Conservation (phyloP, 2,113 vertebrate species). For the Lagenorhynchus albirostris region DNA sequence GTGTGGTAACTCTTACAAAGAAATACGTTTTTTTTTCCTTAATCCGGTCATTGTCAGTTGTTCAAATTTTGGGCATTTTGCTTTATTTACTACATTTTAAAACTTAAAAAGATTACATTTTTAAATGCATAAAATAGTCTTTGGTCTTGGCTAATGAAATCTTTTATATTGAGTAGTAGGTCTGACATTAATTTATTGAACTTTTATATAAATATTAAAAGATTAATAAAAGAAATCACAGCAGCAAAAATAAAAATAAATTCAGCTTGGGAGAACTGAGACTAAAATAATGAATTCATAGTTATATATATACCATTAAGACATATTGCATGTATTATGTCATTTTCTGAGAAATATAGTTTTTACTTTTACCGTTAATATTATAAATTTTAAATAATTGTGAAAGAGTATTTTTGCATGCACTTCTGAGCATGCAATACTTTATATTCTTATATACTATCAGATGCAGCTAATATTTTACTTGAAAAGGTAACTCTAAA, state of each 20-base stretch:
- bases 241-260: background rate
- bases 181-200: background rate
- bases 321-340: constrained; percentile 30
- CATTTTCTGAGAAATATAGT: constrained; percentile 41
- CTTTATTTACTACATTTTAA: constrained; percentile 37
- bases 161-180: background rate
- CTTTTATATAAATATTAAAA: constrained; percentile 52
- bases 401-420: constrained; percentile 30
- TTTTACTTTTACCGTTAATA: constrained; percentile 46
- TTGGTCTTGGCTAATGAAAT: background rate
- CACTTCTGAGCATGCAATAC: constrained; percentile 57
- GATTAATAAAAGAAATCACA: constrained; percentile 24
- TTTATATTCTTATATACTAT: constrained; percentile 56
- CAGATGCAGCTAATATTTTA: constrained; percentile 57
- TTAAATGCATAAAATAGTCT: background rate
- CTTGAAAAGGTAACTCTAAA: background rate
- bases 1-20: background rate
- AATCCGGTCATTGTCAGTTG: background rate
- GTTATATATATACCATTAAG: constrained; percentile 39
- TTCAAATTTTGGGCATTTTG: background rate
- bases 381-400: constrained; percentile 60
- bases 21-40: background rate
- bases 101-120: constrained; percentile 18
- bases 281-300: constrained; percentile 47
- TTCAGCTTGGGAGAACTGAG: constrained; percentile 30